Evolutionary conservation across 2,113 vertebrate species (phyloP).

Genomic region (Mesocricetus auratus): DNA sequence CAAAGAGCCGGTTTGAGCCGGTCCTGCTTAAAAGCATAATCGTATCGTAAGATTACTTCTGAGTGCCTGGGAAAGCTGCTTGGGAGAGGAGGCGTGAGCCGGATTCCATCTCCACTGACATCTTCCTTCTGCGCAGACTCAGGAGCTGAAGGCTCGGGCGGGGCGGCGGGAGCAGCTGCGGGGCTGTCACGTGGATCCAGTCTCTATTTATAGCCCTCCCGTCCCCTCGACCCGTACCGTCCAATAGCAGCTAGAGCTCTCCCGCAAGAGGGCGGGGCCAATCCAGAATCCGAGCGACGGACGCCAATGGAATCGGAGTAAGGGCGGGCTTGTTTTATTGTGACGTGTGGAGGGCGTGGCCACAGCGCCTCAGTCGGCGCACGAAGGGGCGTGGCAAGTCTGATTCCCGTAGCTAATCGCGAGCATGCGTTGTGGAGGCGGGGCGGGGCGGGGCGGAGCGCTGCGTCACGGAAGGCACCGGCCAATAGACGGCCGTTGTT

Average conservation of each 20-base stretch:
- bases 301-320: constrained; percentile 62
- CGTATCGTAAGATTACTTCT: not conserved
- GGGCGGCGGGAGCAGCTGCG: not conserved
- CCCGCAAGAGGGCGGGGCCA: constrained; percentile 64
- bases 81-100: constrained; percentile 61
- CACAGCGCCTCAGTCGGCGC: no score
- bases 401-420: not conserved
- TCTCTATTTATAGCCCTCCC: constrained; percentile 77
- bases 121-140: not conserved
- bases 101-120: not conserved
- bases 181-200: constrained; percentile 62
- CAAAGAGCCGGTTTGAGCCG: not conserved
- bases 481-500: constrained; percentile 64
- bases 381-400: constrained; percentile 58
- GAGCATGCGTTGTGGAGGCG: constrained; percentile 74
- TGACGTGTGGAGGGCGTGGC: constrained; percentile 55
- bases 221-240: not conserved
- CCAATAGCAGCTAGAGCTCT: constrained; percentile 68
- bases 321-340: constrained; percentile 71
- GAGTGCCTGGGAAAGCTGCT: constrained; percentile 65
- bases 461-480: not conserved
- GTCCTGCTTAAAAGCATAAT: not conserved
- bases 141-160: not conserved
- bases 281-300: no score
- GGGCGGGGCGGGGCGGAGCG: not conserved